Conservation (phyloP, 2,113 vertebrate species). For the Dolichotis patagonum region DNA sequence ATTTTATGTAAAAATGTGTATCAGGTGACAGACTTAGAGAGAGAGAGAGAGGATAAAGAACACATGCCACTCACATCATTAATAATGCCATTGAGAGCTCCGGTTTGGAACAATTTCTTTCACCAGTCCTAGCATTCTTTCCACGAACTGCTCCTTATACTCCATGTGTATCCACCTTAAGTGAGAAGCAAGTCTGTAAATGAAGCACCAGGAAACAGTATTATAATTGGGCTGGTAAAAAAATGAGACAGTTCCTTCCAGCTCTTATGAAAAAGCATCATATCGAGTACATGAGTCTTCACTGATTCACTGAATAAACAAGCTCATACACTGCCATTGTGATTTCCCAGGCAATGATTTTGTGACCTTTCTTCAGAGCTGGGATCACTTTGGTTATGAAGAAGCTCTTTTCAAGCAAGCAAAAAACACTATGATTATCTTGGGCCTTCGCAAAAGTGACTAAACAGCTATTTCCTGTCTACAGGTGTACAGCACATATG, state of each 20-base stretch:
- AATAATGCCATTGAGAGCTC: neutral
- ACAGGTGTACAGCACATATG: neutral
- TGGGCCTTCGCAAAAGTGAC: neutral
- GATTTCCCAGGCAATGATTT: neutral
- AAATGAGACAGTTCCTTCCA: neutral
- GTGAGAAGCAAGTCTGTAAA: neutral
- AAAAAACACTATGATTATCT: neutral
- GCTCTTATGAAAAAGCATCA: neutral
- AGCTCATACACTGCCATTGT: neutral
- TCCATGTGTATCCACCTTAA: neutral
- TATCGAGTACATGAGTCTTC: neutral
- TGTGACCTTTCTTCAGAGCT: neutral
- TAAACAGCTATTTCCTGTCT: neutral
- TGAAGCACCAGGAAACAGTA: neutral
- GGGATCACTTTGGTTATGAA: neutral
- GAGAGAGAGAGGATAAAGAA: neutral
- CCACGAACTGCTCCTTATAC: neutral
- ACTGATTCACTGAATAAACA: neutral
- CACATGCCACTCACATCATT: neutral
- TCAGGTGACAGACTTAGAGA: neutral
- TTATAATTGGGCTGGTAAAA: neutral
- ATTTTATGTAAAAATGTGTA: neutral
- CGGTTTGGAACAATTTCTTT: neutral
- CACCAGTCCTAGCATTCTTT: neutral
- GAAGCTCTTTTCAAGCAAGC: neutral